Evolutionary conservation across 2,888 invertebrate species (phyloP).

Genomic region (Amphimallon solstitiale): DNA sequence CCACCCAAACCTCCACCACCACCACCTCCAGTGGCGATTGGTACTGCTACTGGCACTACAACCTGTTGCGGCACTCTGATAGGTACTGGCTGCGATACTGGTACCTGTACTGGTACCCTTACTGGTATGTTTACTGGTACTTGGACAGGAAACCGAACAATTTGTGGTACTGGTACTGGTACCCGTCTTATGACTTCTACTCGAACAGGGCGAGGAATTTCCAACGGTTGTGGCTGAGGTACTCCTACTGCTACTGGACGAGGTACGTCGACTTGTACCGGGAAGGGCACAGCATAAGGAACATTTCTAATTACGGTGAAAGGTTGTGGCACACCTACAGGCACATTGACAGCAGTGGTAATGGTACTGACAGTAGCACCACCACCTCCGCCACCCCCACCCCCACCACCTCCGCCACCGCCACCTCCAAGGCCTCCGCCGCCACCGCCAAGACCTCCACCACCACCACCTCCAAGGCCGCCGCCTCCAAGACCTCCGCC

Average conservation of each 20-base stretch:
- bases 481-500: conserved; percentile 40
- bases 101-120: conserved; percentile 66
- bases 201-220: conserved; percentile 38
- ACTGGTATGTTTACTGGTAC: conserved; percentile 67
- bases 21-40: conserved; percentile 62
- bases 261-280: conserved; percentile 66
- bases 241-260: conserved; percentile 58
- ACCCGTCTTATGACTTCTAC: conserved; percentile 56
- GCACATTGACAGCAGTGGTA: conserved; percentile 57
- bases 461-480: conserved; percentile 46
- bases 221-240: conserved; percentile 62
- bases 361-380: conserved; percentile 57
- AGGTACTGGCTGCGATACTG: conserved; percentile 66
- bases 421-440: conserved; percentile 52
- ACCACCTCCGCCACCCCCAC: conserved; percentile 47
- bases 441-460: conserved; percentile 52
- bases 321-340: conserved; percentile 60
- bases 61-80: conserved; percentile 63
- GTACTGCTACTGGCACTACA: conserved; percentile 67
- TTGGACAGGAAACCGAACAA: conserved; percentile 60
- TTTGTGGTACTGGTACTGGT: conserved; percentile 59
- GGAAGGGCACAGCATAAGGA: conserved; percentile 66
- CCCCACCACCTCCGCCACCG: conserved; percentile 39
- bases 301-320: conserved; percentile 64
- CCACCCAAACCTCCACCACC: conserved; percentile 48